Percentiles rank a stretch among this genome's conserved stretches.
phyloP scores from a whole-genome alignment of 2,888 invertebrate genomes.

The Arctia plantaginis region DNA sequence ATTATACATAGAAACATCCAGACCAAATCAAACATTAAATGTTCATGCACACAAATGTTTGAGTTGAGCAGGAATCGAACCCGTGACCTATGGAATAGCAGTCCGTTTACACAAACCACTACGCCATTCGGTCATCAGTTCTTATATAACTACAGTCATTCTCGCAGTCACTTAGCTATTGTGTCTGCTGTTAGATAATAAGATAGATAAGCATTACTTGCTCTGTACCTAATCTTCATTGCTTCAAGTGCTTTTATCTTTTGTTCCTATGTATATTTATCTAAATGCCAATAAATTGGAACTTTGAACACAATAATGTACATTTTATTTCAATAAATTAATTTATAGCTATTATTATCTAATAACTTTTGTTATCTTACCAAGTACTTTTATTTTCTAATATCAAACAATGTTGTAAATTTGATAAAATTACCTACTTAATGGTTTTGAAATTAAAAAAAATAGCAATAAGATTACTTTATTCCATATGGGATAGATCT shows the following conservation, averaged over 20 bases:
- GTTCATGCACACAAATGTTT: too few relatives aligned
- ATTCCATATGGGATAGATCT: neutral
- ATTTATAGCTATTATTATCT: neutral
- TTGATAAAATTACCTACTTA: neutral
- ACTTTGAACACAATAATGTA: neutral
- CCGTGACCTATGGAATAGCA: too few relatives aligned
- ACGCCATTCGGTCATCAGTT: too few relatives aligned
- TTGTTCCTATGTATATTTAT: neutral
- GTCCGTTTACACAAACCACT: too few relatives aligned
- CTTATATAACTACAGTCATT: neutral
- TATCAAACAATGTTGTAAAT: neutral
- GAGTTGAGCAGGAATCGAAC: too few relatives aligned
- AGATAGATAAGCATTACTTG: neutral
- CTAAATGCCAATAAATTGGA: neutral
- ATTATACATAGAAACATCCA: too few relatives aligned
- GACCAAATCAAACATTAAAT: too few relatives aligned
- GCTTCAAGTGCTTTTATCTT: neutral
- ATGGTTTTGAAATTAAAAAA: neutral
- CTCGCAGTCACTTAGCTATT: neutral
- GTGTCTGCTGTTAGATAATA: slow-evolving; percentile 4
- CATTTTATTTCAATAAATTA: neutral
- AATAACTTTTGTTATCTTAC: too few relatives aligned
- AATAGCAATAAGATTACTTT: neutral
- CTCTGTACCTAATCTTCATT: neutral
- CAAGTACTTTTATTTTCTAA: neutral